Evolutionary conservation across 1,140 invertebrate species (phyloP).

Genomic region (Tenebrio molitor): DNA sequence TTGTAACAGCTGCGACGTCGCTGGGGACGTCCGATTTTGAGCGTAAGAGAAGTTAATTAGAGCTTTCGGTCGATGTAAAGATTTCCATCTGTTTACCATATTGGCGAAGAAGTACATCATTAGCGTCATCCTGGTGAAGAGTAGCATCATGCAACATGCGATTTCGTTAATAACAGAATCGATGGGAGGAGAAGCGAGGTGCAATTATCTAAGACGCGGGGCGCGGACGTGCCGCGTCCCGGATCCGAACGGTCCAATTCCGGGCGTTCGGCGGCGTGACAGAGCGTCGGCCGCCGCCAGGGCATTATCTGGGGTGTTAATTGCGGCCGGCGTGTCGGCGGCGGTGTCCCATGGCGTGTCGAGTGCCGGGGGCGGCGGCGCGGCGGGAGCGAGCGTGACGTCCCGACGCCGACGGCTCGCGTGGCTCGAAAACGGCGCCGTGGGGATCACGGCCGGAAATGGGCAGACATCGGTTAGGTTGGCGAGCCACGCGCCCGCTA

Average conservation of each 20-base stretch:
- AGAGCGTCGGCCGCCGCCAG: background rate
- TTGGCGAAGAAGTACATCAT: too few species aligned
- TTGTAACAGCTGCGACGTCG: too few species aligned
- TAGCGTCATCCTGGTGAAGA: too few species aligned
- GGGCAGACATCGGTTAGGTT: constrained; percentile 61
- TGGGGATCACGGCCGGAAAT: constrained; percentile 59
- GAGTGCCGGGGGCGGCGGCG: constrained; percentile 66
- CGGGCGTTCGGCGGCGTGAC: background rate
- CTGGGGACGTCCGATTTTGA: too few species aligned
- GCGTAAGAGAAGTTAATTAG: too few species aligned
- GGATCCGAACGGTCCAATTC: too few species aligned
- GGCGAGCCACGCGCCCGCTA: constrained; percentile 56
- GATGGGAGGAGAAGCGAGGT: too few species aligned
- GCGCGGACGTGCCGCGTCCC: background rate
- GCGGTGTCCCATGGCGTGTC: constrained; percentile 66
- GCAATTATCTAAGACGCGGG: too few species aligned
- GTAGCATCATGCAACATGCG: too few species aligned
- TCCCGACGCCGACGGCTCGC: constrained; percentile 51
- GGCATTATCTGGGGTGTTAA: constrained; percentile 51
- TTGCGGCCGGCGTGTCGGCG: constrained; percentile 52
- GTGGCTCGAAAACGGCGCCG: constrained; percentile 58
- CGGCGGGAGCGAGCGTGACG: constrained; percentile 65
- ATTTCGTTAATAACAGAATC: too few species aligned
- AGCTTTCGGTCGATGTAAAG: too few species aligned
- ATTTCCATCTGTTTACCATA: too few species aligned